Evolutionary conservation across 2,113 vertebrate species (phyloP), one percentile per base, ranked within the genome.

Genomic region (Bombycilla garrulus): DNA sequence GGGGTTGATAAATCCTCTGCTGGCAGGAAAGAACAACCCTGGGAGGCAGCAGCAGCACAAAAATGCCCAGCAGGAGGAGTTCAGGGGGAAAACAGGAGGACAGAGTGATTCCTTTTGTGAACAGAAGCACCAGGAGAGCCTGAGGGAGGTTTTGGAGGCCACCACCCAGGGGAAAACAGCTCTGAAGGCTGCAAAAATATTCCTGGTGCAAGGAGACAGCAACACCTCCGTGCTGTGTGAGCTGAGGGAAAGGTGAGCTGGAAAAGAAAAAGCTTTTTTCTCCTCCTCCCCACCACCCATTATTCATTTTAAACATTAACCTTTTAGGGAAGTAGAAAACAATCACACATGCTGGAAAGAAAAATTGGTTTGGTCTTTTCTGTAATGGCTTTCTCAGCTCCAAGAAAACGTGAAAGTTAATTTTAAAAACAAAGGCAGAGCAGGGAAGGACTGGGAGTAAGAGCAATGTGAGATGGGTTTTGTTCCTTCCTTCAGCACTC

Each of bases 281-380:
- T 69, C 22, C 36, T 85, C 73, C 61, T 71, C 50, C n/a, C 61
- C 28, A 5, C 73, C 33, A 20, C 25, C 54, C 74, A 92, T 90
- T 93, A 90, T 76, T 93, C 93, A 94, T 91, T 92, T 92, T 73
- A 90, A 91, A 53, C 92, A 92, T 94, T 94, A 94, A 93, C 94
- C 93, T 97, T 97, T 93, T 95, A 93, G 86, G 54, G 80, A 94
- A 88, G 67, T 42, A 93, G 83, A 95, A 95, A 95, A 95, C 90
- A 94, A 81, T 94, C 87, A 60, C 65, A 73, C 73, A 67, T 16
- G 66, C 60, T 71, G 47, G 73, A 40, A 83, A 85, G 88, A 96
- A 92, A 93, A 77, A 93, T 91, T 60, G 86, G 61, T 91, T 95
- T 96, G 81, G 81, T 96, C 84, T 96, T 95, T 92, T 70, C 87